Percentiles rank a stretch among this genome's conserved stretches.
Conservation (phyloP, 1,140 invertebrate species). For the Branchinecta lynchi region DNA sequence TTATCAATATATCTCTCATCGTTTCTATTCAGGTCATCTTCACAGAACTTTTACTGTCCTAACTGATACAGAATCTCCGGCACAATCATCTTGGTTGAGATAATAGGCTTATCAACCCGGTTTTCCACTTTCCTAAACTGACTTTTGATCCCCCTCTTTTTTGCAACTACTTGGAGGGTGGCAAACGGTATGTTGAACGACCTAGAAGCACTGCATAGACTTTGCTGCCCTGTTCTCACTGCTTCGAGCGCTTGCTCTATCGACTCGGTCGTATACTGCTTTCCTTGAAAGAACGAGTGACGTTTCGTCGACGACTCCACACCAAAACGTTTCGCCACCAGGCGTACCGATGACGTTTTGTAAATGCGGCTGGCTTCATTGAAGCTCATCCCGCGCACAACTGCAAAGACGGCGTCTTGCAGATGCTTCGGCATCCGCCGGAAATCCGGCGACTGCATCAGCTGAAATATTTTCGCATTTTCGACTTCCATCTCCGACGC, state of each 20-base stretch:
- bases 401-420: neutral
- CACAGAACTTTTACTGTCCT: no score
- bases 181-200: conserved; percentile 7
- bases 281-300: conserved; percentile 3
- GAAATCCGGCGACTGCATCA: neutral
- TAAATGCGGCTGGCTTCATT: conserved; percentile 7
- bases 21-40: no score
- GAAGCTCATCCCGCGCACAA: neutral
- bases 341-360: neutral
- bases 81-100: no score
- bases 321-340: neutral
- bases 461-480: conserved; percentile 3
- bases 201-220: neutral
- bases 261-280: neutral
- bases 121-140: conserved; percentile 1
- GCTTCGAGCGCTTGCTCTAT: neutral
- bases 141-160: neutral
- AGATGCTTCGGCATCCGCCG: conserved; percentile 2
- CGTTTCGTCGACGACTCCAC: conserved; percentile 1
- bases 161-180: neutral
- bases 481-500: neutral
- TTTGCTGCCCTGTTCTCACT: neutral
- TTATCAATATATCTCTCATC: no score
- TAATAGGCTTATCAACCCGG: no score
- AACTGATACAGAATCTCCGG: no score